Evolutionary conservation across 1,140 invertebrate genomes (phyloP), one percentile per base, ranked within the genome.

Genomic region (Pantala flavescens): DNA sequence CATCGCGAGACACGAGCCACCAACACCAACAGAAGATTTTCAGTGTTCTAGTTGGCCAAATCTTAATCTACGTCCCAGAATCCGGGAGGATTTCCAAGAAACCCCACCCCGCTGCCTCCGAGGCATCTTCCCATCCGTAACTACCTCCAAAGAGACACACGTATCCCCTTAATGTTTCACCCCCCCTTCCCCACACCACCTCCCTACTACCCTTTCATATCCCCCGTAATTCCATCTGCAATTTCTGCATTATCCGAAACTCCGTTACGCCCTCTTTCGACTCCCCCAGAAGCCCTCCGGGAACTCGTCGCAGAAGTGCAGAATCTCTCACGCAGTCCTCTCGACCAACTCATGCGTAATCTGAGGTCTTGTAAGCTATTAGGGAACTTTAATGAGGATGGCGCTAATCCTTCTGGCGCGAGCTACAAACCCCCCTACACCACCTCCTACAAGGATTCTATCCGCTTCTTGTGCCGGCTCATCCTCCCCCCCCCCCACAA

Each of bases 371-470:
- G 49, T 63, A 63, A 63, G 49, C 49, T 63, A 63, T 63, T 63
- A 63, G n/a, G 49, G 49, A 63, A 63, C 49, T 63, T 63, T 63
- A 63, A 63, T 63, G 49, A 63, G 49, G 49, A 63, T 63, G 49
- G 49, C 49, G 49, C 49, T 63, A 63, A 63, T 63, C 49, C 49
- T 63, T 63, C 49, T 63, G 49, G 49, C 49, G 49, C 49, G 12
- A 63, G 49, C 49, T 63, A 63, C 49, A 63, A 63, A 63, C 49
- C 49, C 49, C 49, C 9, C n/a, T n/a, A n/a, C n/a, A n/a, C n/a
- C n/a, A n/a, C n/a, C n/a, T n/a, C n/a, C n/a, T n/a, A n/a, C n/a
- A n/a, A n/a, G n/a, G n/a, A 36, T 36, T 36, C 28, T 9, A 36
- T 36, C 2, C 28, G 9, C 49, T 63, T 21, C n/a, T 21, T 21